These are phyloP conservation scores for Mythimna ferrago DNA, from an alignment of 2,888 invertebrate genomes.

Conservation along the genomic window DNA sequence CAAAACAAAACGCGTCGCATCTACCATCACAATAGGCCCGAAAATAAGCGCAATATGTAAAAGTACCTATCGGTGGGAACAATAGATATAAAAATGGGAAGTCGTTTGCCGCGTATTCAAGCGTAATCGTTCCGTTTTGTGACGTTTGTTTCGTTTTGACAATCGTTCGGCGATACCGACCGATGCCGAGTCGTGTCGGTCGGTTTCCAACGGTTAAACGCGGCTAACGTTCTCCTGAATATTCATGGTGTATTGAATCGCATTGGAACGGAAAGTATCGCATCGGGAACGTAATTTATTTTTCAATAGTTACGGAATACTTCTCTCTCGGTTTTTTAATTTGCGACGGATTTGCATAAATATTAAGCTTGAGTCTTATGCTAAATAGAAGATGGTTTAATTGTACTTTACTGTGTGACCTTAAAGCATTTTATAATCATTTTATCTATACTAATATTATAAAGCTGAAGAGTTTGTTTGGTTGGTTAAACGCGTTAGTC, in stretches of 20 bases:
- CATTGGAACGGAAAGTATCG: conserved; percentile 27
- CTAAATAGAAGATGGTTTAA: not conserved
- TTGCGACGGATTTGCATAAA: conserved; percentile 8
- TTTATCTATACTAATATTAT: no score
- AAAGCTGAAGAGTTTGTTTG: no score
- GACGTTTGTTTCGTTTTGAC: conserved; percentile 48
- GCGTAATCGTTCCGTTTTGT: conserved; percentile 45
- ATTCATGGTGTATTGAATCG: conserved; percentile 47
- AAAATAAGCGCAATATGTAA: conserved; percentile 33
- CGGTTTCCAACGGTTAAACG: conserved; percentile 11
- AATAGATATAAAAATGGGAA: conserved; percentile 43
- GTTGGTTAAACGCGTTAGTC: no score
- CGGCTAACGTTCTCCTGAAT: conserved; percentile 45
- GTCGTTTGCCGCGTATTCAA: conserved; percentile 55
- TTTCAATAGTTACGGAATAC: conserved; percentile 26
- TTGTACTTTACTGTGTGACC: not conserved
- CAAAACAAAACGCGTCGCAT: conserved; percentile 1
- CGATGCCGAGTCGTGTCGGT: not conserved
- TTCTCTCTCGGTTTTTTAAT: conserved; percentile 27
- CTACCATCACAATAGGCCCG: conserved; percentile 18
- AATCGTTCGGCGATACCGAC: conserved; percentile 16
- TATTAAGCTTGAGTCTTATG: conserved; percentile 1
- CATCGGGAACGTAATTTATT: conserved; percentile 34
- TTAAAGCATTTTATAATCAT: not conserved
- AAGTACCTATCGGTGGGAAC: conserved; percentile 28